phyloP scores from a whole-genome alignment of 2,797 vertebrate genomes.

The Rhynchotus rufescens region DNA sequence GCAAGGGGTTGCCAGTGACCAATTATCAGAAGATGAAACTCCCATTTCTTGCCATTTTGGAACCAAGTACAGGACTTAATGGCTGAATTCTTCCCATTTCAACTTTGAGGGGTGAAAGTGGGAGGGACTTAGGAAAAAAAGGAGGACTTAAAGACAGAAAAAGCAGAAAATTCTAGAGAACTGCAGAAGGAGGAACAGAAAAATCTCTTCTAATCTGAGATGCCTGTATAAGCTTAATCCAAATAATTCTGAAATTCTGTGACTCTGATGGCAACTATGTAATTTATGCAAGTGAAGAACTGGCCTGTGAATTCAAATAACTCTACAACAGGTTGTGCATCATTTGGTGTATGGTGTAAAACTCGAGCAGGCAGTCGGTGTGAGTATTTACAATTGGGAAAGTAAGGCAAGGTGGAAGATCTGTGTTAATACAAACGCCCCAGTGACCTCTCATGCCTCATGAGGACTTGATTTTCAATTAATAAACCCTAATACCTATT shows the following conservation, averaged over 20 bases:
- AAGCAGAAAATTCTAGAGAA: not conserved
- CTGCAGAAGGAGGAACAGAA: not conserved
- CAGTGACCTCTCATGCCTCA: conserved; percentile 33
- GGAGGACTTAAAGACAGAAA: not conserved
- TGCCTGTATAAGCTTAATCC: not conserved
- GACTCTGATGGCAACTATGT: not conserved
- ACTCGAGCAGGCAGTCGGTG: not conserved
- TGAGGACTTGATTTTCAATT: conserved; percentile 55
- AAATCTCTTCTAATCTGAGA: not conserved
- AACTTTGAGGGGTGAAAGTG: not conserved
- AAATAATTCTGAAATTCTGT: not conserved
- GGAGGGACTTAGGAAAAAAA: not conserved
- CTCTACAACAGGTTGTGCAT: not conserved
- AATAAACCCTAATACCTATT: conserved; percentile 57
- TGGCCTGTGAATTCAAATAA: not conserved
- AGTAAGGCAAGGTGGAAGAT: conserved; percentile 25
- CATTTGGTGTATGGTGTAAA: not conserved
- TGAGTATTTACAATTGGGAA: not conserved
- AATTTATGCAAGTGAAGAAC: not conserved
- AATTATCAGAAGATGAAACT: conserved; percentile 34
- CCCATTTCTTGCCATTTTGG: not conserved
- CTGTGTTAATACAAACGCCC: conserved; percentile 42
- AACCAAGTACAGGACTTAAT: not conserved
- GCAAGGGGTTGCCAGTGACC: not conserved
- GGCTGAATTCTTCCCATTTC: not conserved